Conservation (phyloP, 2,113 vertebrate species). For the Neomonachus schauinslandi region DNA sequence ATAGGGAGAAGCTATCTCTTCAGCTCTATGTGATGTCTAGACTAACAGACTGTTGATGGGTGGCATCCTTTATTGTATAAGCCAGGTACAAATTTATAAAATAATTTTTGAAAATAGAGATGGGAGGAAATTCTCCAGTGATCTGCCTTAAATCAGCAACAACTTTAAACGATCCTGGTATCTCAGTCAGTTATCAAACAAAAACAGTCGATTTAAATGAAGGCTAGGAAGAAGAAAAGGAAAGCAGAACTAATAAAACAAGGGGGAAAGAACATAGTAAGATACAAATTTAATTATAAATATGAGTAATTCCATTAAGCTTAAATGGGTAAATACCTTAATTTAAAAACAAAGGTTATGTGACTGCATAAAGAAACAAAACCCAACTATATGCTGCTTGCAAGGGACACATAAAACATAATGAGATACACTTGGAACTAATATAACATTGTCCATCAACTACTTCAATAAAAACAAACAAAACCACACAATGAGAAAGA, state of each 20-base stretch:
- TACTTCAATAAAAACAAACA: neutral
- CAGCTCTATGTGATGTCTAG: fast-evolving
- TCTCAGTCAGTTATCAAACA: neutral
- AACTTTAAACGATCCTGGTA: neutral
- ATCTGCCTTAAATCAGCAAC: neutral
- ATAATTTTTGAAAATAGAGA: neutral
- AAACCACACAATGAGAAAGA: neutral
- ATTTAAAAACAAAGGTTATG: neutral
- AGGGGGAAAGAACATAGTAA: neutral
- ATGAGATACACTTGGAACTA: neutral
- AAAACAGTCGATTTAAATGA: neutral
- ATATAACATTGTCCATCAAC: neutral
- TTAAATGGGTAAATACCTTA: neutral
- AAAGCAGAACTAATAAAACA: neutral
- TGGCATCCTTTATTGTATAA: neutral
- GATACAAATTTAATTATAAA: neutral
- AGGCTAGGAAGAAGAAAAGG: neutral
- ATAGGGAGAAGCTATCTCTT: fast-evolving
- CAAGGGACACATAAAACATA: neutral
- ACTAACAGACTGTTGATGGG: neutral
- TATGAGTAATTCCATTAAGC: neutral
- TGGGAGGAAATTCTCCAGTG: neutral
- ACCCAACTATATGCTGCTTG: neutral
- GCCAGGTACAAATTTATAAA: neutral
- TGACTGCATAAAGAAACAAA: neutral